Conservation (phyloP, 1,140 invertebrate species). For the Drosophila parabipectinata region DNA sequence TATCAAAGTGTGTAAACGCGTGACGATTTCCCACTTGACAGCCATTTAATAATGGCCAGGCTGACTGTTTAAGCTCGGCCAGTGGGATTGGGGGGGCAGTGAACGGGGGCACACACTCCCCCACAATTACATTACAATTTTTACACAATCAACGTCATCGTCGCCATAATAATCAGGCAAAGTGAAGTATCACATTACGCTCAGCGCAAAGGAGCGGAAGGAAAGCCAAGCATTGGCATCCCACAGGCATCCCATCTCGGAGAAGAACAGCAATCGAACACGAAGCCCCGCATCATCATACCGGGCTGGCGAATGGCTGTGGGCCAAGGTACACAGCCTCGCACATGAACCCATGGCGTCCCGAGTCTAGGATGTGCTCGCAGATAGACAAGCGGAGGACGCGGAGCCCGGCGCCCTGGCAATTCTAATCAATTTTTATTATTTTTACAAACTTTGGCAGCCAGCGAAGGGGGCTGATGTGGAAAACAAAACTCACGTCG, state of each 20-base stretch:
- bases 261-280: conserved; percentile 65
- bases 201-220: conserved; percentile 19
- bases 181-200: conserved; percentile 81
- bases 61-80: conserved; percentile 53
- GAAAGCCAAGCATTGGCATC: conserved; percentile 21
- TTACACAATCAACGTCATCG: conserved; percentile 79
- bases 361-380: conserved; percentile 37
- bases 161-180: conserved; percentile 79
- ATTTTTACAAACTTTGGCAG: conserved; percentile 80
- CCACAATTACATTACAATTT: conserved; percentile 81
- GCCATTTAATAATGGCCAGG: conserved; percentile 52
- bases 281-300: conserved; percentile 50
- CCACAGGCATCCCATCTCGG: conserved; percentile 40
- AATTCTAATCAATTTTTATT: conserved; percentile 84
- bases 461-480: conserved; percentile 8
- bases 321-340: conserved; percentile 6
- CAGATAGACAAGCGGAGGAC: conserved; percentile 6
- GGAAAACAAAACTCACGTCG: conserved; percentile 31
- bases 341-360: conserved; percentile 49
- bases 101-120: conserved; percentile 39
- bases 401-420: conserved; percentile 44
- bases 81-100: neutral
- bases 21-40: conserved; percentile 64
- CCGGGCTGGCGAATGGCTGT: neutral
- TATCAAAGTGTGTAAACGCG: conserved; percentile 56